Evolutionary conservation across 2,888 invertebrate genomes (phyloP), one percentile per base, ranked within the genome.

Genomic region (Diaphora mendica): DNA sequence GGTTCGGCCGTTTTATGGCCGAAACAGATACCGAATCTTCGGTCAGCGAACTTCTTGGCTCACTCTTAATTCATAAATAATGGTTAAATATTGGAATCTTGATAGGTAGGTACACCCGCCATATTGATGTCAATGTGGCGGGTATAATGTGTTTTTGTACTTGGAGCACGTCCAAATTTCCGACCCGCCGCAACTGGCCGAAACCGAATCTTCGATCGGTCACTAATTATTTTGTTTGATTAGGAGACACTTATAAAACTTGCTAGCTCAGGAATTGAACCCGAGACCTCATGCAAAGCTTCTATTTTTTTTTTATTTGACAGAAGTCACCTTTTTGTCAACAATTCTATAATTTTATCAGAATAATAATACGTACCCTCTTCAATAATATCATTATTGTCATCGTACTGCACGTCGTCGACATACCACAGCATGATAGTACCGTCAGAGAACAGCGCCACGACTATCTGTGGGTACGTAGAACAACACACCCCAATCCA

Each of bases 361-460:
- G 9, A 65, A 48, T 48, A 5, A 48, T 3, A 44, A 11, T 20
- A 77, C 76, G 30, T 82, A 95, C 95, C 95, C 91, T 95, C 95
- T 80, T 95, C 95, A 39, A 93, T 92, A 66, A 92, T 81, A 30
- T 91, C 90, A 8, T 91, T 91, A 17, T 78, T 75, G 1, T 86
- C 81, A 3, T 90, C 91, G 13, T 85, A 84, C 1, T 90, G 89
- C 0, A 93, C 77, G 71, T 94, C 94, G 70, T 96, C 95, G 35
- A 96, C 91, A 82, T 94, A 94, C 96, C 96, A 97, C 44, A 97
- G 85, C 77, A 96, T 96, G n/a, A 97, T 92, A 35, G 91, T 91
- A 0, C 97, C 97, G 81, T 96, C 96, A 44, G 91, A 91, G 11
- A 96, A 96, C 17, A 97, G 89, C 0, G 97, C 96, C 23, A 97